phyloP scores from a whole-genome alignment of 1,140 invertebrate species.

The Samia ricini region DNA sequence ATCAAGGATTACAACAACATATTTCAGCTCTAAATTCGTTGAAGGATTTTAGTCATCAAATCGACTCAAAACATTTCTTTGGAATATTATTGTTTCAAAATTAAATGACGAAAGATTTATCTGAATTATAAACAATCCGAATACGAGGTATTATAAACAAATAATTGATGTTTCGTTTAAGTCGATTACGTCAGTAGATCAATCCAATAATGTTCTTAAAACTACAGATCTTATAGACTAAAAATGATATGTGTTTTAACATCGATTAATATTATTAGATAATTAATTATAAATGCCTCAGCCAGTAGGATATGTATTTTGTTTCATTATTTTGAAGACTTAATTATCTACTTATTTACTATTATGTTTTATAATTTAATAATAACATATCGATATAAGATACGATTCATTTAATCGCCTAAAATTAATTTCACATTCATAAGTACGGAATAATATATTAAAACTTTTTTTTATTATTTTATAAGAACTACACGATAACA shows the following conservation, averaged over 20 bases:
- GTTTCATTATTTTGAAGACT: slow-evolving; percentile 41
- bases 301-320: slow-evolving; percentile 69
- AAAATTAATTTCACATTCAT: slow-evolving; percentile 47
- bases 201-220: neutral
- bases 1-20: no score
- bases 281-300: slow-evolving; percentile 65
- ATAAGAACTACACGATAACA: slow-evolving; percentile 28
- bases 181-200: neutral
- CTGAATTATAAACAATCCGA: neutral
- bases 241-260: slow-evolving; percentile 53
- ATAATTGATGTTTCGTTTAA: slow-evolving; percentile 26
- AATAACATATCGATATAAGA: slow-evolving; percentile 46
- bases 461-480: slow-evolving; percentile 42
- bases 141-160: neutral
- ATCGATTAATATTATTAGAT: slow-evolving; percentile 31
- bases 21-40: no score
- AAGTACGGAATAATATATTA: slow-evolving; percentile 46
- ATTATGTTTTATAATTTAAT: slow-evolving; percentile 40
- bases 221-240: slow-evolving; percentile 18
- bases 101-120: neutral
- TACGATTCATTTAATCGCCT: slow-evolving; percentile 17
- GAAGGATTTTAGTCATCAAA: no score
- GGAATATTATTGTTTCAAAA: no score
- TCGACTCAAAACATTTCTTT: no score
- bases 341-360: slow-evolving; percentile 21